phyloP scores from a whole-genome alignment of 2,113 vertebrate species.

The Menidia beryllina region DNA sequence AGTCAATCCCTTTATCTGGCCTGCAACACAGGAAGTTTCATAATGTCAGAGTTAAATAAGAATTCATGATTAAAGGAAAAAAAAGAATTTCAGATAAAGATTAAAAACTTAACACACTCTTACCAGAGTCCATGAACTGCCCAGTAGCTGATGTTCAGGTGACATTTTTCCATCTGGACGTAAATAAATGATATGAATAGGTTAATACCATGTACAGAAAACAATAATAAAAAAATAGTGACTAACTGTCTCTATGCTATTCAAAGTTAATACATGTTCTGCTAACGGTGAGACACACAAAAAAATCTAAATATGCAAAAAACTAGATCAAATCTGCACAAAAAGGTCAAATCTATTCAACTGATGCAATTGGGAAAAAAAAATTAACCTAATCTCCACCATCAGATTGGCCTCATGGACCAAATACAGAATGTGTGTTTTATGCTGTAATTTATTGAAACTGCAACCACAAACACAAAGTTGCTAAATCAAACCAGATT shows the following conservation, averaged over 20 bases:
- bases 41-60: background rate
- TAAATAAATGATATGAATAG: background rate
- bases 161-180: constrained; percentile 79
- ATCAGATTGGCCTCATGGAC: background rate
- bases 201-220: background rate
- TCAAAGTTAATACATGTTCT: too few species aligned
- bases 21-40: constrained; percentile 59
- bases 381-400: background rate
- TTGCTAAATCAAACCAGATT: constrained; percentile 1
- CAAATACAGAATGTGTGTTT: background rate
- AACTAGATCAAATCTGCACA: background rate
- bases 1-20: constrained; percentile 71
- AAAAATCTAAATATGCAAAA: background rate
- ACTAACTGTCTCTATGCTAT: too few species aligned
- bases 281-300: too few species aligned
- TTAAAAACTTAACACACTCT: background rate
- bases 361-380: background rate
- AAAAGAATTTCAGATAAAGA: background rate
- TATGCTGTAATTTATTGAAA: background rate
- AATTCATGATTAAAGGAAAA: background rate
- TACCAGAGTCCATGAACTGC: constrained; percentile 85
- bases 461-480: background rate
- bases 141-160: constrained; percentile 76
- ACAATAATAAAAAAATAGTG: too few species aligned
- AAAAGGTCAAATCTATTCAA: constrained; percentile 1